These are phyloP conservation scores for Hyles vespertilio DNA, from an alignment of 1,140 invertebrate species.

Conservation along the genomic window DNA sequence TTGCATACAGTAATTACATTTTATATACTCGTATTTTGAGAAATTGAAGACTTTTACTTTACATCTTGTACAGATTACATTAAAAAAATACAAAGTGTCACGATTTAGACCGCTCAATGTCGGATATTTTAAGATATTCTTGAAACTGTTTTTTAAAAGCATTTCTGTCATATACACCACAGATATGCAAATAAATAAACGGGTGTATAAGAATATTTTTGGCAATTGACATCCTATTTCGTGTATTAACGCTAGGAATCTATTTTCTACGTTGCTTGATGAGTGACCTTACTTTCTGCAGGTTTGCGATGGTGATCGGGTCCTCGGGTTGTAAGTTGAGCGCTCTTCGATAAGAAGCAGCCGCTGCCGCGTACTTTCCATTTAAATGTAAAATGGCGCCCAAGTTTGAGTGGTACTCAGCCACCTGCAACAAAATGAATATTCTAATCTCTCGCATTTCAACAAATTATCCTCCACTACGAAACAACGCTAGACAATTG, in stretches of 20 bases:
- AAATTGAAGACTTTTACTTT: no score
- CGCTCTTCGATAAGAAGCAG: conserved; percentile 88
- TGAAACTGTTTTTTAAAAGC: no score
- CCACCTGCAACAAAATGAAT: conserved; percentile 79
- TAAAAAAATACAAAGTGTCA: no score
- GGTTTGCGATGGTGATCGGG: conserved; percentile 89
- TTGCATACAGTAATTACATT: no score
- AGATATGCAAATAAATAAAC: neutral
- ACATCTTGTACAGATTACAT: no score
- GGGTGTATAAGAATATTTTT: conserved; percentile 33
- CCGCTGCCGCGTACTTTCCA: conserved; percentile 91
- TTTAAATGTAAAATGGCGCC: conserved; percentile 95
- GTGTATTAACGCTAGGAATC: conserved; percentile 26
- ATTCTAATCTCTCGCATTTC: no score
- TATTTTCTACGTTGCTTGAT: conserved; percentile 63
- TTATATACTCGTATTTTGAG: no score
- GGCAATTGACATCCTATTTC: conserved; percentile 62
- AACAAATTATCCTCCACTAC: no score
- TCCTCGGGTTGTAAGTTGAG: conserved; percentile 90
- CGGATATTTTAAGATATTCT: no score
- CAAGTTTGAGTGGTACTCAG: conserved; percentile 93
- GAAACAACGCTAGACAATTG: no score
- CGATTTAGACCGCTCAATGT: no score
- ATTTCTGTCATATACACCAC: neutral
- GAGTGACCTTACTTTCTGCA: conserved; percentile 83